Evolutionary conservation across 92 coral and sea anemone species (phyloP).

Genomic region (Diadumene lineata): DNA sequence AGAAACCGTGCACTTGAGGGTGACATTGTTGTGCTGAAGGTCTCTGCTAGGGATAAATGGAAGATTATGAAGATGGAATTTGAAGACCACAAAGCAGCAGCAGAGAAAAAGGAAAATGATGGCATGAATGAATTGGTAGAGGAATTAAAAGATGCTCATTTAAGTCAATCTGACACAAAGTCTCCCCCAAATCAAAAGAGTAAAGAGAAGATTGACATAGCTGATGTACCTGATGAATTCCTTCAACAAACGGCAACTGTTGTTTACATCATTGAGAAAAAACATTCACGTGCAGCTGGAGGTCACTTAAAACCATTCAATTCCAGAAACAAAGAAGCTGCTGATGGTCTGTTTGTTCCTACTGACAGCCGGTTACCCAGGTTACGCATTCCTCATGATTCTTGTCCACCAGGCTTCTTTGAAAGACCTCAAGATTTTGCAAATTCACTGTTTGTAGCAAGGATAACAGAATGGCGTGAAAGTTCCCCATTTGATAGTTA

Average conservation of each 20-base stretch:
- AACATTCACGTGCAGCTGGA: constrained; percentile 87
- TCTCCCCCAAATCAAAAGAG: not conserved
- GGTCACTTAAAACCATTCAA: constrained; percentile 84
- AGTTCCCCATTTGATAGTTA: constrained; percentile 81
- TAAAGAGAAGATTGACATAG: constrained; percentile 20
- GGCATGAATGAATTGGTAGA: constrained; percentile 19
- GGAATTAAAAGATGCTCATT: not conserved
- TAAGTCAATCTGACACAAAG: not conserved
- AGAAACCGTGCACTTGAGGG: constrained; percentile 96
- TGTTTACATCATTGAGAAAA: constrained; percentile 84
- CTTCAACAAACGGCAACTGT: constrained; percentile 91
- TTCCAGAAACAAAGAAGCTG: constrained; percentile 48
- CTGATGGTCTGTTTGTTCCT: constrained; percentile 85
- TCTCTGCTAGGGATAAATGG: constrained; percentile 78
- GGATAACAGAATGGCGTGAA: constrained; percentile 86
- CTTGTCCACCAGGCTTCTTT: constrained; percentile 84
- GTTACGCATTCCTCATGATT: constrained; percentile 74
- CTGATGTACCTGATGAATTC: constrained; percentile 82
- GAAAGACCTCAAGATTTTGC: constrained; percentile 91
- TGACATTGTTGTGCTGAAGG: constrained; percentile 77
- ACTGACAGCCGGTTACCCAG: constrained; percentile 90
- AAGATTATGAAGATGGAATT: constrained; percentile 64
- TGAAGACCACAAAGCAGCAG: constrained; percentile 39
- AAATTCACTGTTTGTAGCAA: constrained; percentile 76
- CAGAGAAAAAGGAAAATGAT: not conserved